Base-by-base conservation (phyloP, 2,797 vertebrate genomes). In the Coregonus sp. region DNA sequence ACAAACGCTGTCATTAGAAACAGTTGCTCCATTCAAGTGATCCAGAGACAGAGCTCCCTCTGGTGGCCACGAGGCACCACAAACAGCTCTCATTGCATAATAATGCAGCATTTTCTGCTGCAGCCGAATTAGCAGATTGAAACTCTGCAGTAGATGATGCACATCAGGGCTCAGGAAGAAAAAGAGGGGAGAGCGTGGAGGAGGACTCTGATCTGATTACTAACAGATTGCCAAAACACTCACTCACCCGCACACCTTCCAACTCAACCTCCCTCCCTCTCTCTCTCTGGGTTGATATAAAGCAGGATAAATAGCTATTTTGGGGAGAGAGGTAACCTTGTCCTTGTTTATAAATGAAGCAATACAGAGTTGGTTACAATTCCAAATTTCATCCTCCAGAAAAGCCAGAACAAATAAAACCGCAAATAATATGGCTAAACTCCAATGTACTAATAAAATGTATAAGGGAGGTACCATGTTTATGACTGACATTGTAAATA, bases 51-150 rank as follows among this genome's bases (percentile, higher is more conserved):
- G 79, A 61, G 84, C 84, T 47, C 94, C 93, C 89, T 86, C 94
- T 95, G 87, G 82, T 94, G 94, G 89, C 20, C 4, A 31, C 0
- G 14, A 0, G 4, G 15, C 2, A 2, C 40, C 16, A 56, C 52
- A 56, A 74, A 68, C 78, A 78, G 82, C 69, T 81, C 51, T 54
- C 79, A 71, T 95, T 95, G 94, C 92, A 88, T 95, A 94, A 94
- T 86, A 91, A 90, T 94, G 94, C 94, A 90, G 93, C 73, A 92
- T 84, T 92, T 83, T 83, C 59, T 85, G 81, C 89, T 91, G 92
- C 91, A 90, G 90, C 79, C 88, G 77, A 81, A 77, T 77, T 63
- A 77, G 78, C 74, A 80, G 80, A 76, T 83, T 71, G 81, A 84
- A 54, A 25, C 11, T 11, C 40, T 80, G 89, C 85, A 86, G 90